Evolutionary conservation across 2,797 vertebrate genomes (phyloP).

Genomic region (Macrochelys suwanniensis): DNA sequence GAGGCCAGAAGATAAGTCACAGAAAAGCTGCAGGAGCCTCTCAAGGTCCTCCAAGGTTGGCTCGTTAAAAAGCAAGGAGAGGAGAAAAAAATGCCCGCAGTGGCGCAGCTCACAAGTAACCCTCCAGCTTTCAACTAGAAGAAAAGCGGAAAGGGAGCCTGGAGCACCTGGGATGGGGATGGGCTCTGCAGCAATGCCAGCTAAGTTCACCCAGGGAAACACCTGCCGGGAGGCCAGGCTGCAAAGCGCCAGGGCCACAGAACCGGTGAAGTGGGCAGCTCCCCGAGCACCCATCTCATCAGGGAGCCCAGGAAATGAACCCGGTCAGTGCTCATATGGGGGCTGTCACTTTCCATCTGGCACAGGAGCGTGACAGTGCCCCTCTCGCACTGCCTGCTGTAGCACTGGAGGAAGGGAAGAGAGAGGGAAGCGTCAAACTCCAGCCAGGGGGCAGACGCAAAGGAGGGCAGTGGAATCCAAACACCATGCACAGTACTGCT

Average conservation of each 20-base stretch:
- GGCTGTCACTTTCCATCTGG: background rate
- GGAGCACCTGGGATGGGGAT: background rate
- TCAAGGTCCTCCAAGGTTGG: conserved; percentile 56
- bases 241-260: background rate
- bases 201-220: fast-evolving
- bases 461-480: background rate
- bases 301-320: fast-evolving
- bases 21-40: conserved; percentile 13
- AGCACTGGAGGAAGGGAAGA: background rate
- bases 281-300: background rate
- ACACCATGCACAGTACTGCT: no score
- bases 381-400: background rate
- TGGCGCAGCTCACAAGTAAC: background rate
- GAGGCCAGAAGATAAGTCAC: conserved; percentile 7
- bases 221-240: fast-evolving
- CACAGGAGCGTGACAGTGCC: fast-evolving
- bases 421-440: background rate
- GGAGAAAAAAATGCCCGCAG: background rate
- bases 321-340: fast-evolving
- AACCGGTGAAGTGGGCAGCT: fast-evolving
- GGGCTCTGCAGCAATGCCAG: background rate
- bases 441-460: background rate
- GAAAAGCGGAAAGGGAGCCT: fast-evolving
- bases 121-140: background rate
- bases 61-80: conserved; percentile 54